Percentiles rank a stretch among this genome's conserved stretches.
Evolutionary conservation across 2,797 vertebrate genomes (phyloP).

Genomic region (Hylomyscus alleni): DNA sequence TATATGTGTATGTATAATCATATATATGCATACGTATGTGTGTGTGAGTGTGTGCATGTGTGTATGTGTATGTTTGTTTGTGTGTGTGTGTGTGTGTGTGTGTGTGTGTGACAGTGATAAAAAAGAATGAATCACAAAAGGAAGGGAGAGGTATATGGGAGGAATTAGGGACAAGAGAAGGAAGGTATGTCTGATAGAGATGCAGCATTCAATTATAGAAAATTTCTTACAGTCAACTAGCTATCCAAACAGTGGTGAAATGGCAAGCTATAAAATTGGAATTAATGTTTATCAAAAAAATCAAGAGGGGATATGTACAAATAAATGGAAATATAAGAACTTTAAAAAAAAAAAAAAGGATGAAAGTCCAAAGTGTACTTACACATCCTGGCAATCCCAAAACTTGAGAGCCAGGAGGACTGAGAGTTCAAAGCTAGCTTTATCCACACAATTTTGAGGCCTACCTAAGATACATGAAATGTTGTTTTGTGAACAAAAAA

Average conservation of each 20-base stretch:
- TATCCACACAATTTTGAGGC: neutral
- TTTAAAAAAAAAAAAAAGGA: neutral
- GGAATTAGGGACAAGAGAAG: neutral
- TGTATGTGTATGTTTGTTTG: neutral
- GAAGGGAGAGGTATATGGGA: neutral
- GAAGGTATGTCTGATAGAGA: too few species aligned
- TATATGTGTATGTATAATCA: neutral
- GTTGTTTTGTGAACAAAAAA: neutral
- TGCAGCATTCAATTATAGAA: neutral
- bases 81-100: neutral
- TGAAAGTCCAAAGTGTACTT: neutral
- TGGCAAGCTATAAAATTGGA: neutral
- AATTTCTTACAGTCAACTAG: neutral
- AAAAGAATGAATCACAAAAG: too few species aligned
- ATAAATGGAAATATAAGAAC: neutral
- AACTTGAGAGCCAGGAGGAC: too few species aligned
- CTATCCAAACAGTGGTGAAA: neutral
- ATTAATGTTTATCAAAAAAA: neutral
- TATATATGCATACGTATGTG: neutral
- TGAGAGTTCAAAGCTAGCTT: neutral
- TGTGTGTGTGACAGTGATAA: neutral
- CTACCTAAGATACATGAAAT: neutral
- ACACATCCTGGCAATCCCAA: neutral
- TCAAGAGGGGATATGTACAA: neutral
- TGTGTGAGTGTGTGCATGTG: neutral